Evolutionary conservation across 1,140 invertebrate species (phyloP).

Genomic region (Myzus persicae): DNA sequence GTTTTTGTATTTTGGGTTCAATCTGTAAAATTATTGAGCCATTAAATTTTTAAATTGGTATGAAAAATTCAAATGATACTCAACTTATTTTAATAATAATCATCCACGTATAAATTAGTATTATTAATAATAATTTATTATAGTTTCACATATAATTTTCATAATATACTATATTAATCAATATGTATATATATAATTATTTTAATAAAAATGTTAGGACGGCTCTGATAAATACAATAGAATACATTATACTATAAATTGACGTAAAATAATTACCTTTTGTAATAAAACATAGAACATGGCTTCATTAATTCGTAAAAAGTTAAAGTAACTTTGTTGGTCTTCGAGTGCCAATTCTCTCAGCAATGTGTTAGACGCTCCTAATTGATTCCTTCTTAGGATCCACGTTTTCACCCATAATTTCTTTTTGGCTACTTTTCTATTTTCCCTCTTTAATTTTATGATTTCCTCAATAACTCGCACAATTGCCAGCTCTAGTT

Average conservation of each 20-base stretch:
- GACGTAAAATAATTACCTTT: constrained; percentile 51
- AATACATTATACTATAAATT: neutral
- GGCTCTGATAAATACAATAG: too few species aligned
- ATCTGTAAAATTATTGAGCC: neutral
- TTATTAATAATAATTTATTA: too few species aligned
- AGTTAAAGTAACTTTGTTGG: constrained; percentile 62
- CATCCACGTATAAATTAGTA: too few species aligned
- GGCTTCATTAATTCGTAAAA: constrained; percentile 63
- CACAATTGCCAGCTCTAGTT: too few species aligned
- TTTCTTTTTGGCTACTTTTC: neutral
- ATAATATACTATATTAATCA: neutral
- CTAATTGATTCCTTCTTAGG: neutral
- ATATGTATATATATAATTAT: neutral
- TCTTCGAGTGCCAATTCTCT: neutral
- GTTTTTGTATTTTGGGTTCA: constrained; percentile 11
- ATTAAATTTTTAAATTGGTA: neutral
- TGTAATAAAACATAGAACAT: constrained; percentile 62
- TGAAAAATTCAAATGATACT: neutral
- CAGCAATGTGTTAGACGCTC: neutral
- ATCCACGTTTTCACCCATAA: constrained; percentile 5
- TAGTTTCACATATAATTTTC: neutral
- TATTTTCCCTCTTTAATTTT: too few species aligned
- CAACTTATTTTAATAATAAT: too few species aligned
- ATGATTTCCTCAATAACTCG: too few species aligned
- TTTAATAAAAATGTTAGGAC: neutral